These are phyloP conservation scores for Microchirus variegatus DNA, from an alignment of 2,797 vertebrate species.

Conservation along the genomic window DNA sequence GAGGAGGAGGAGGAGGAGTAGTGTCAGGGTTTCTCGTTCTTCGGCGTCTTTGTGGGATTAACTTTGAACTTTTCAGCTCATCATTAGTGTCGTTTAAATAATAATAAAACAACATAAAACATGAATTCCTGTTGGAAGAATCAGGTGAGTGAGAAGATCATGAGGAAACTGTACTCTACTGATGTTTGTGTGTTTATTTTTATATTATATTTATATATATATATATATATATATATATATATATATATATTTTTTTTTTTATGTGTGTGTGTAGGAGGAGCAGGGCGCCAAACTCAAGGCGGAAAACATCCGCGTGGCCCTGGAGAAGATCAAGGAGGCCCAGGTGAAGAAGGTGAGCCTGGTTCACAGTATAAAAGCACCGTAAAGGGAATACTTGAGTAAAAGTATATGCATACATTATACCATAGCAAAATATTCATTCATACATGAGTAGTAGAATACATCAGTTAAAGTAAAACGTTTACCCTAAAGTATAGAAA, in stretches of 20 bases:
- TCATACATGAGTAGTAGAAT: too few relatives aligned
- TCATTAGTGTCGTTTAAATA: background rate
- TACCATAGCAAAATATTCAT: too few relatives aligned
- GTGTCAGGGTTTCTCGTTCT: slow-evolving; percentile 3
- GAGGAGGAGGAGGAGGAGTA: slow-evolving; percentile 26
- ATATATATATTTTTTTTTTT: too few relatives aligned
- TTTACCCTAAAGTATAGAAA: too few relatives aligned
- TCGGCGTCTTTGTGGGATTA: slow-evolving; percentile 11
- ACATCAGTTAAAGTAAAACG: too few relatives aligned
- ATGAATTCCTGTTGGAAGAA: slow-evolving; percentile 74
- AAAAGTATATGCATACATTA: too few relatives aligned
- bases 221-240: too few relatives aligned
- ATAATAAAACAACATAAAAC: slow-evolving; percentile 1
- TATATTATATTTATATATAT: too few relatives aligned
- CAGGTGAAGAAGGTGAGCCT: slow-evolving; percentile 95
- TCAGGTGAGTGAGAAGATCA: slow-evolving; percentile 36
- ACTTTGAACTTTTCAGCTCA: background rate
- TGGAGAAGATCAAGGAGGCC: slow-evolving; percentile 99
- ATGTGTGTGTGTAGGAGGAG: slow-evolving; percentile 88
- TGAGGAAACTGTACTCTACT: background rate
- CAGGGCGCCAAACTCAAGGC: slow-evolving; percentile 97
- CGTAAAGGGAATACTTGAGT: too few relatives aligned
- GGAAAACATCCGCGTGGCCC: slow-evolving; percentile 93
- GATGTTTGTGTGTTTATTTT: slow-evolving; percentile 26
- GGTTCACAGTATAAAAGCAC: too few relatives aligned